Evolutionary conservation across 92 coral and sea anemone species (phyloP).

Genomic region (Siderastrea radians): DNA sequence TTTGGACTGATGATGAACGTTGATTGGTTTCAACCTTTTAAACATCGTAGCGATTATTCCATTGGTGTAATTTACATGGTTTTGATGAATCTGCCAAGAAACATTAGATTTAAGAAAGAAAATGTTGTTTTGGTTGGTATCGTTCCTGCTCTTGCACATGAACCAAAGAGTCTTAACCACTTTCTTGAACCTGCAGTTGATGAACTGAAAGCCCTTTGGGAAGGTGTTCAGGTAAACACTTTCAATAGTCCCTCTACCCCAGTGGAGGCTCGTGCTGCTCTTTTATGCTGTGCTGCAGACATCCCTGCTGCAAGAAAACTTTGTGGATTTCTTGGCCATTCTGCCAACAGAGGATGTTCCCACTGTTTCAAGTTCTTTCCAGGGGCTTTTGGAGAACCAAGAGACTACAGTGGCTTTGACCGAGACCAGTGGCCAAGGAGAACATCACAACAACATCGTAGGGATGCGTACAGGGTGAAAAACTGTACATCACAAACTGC

Average conservation of each 20-base stretch:
- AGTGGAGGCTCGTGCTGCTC: constrained; percentile 13
- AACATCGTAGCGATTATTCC: constrained; percentile 57
- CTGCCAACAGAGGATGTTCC: no score
- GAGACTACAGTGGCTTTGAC: no score
- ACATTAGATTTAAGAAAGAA: constrained; percentile 48
- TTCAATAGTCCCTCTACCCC: constrained; percentile 29
- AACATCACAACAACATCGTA: constrained; percentile 53
- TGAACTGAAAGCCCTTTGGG: constrained; percentile 41
- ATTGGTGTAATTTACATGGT: constrained; percentile 33
- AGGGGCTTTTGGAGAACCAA: no score
- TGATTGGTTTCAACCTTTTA: constrained; percentile 51
- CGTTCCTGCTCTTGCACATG: constrained; percentile 58
- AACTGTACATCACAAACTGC: constrained; percentile 42
- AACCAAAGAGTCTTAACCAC: constrained; percentile 59
- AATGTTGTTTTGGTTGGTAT: constrained; percentile 63
- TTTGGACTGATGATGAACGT: constrained; percentile 22
- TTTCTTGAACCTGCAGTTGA: constrained; percentile 56
- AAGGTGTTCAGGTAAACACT: constrained; percentile 39
- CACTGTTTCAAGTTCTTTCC: no score
- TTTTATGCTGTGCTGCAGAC: constrained; percentile 61
- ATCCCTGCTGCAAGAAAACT: constrained; percentile 74
- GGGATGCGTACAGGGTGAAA: constrained; percentile 59
- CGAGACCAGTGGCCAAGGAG: constrained; percentile 69
- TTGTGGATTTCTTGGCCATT: constrained; percentile 69
- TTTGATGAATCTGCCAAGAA: constrained; percentile 67